phyloP scores from a whole-genome alignment of 1,140 invertebrate genomes.

The Caerostris extrusa region DNA sequence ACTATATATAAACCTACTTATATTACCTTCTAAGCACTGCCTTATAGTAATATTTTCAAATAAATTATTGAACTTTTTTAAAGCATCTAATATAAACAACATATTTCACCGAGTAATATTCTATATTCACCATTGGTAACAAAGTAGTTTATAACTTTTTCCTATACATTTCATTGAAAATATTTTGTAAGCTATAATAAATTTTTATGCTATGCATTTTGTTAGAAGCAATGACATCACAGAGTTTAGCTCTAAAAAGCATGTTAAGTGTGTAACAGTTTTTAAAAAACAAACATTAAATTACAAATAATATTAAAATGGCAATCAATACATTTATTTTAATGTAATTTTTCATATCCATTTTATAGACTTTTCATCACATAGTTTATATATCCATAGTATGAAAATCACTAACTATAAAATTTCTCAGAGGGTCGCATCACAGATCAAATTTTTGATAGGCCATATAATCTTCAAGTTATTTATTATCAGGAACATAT shows the following conservation, averaged over 20 bases:
- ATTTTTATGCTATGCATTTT: not conserved
- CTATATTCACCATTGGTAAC: too few species aligned
- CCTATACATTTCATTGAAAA: not conserved
- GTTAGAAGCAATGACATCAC: slow-evolving; percentile 12
- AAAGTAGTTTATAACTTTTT: too few species aligned
- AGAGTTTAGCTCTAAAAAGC: slow-evolving; percentile 44
- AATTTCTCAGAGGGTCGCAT: slow-evolving; percentile 58
- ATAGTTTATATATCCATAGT: not conserved
- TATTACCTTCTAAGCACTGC: too few species aligned
- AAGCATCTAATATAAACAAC: too few species aligned
- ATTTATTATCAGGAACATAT: slow-evolving; percentile 16
- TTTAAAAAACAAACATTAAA: not conserved
- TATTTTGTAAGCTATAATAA: not conserved
- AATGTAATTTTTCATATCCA: not conserved
- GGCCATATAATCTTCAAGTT: not conserved
- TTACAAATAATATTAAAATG: slow-evolving; percentile 6
- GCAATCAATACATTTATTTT: not conserved
- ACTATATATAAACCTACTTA: too few species aligned
- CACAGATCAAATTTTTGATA: slow-evolving; percentile 62
- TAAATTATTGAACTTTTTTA: too few species aligned
- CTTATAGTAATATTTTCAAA: too few species aligned
- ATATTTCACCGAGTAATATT: too few species aligned
- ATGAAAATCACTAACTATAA: slow-evolving; percentile 35
- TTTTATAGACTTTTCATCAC: slow-evolving; percentile 22
- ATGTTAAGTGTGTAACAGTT: not conserved